Evolutionary conservation across 1,140 invertebrate species (phyloP).

Genomic region (Teleogryllus occipitalis): DNA sequence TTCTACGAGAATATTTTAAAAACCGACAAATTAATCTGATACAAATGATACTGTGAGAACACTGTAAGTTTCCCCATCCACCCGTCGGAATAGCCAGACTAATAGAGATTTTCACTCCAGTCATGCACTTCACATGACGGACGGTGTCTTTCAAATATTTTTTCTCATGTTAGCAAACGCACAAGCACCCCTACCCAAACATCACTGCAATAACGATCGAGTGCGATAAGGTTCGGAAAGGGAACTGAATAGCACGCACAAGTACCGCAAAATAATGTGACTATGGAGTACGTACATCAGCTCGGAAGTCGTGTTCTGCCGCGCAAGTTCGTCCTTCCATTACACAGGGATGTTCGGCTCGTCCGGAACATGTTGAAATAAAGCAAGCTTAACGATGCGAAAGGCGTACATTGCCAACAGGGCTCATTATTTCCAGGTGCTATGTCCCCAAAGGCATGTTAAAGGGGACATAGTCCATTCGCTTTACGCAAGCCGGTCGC

Average conservation of each 20-base stretch:
- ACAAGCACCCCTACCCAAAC: too few species aligned
- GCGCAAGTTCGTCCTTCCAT: neutral
- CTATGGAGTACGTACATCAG: neutral
- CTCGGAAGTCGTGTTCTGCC: neutral
- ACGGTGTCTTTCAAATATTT: too few species aligned
- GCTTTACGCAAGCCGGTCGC: neutral
- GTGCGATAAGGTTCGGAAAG: neutral
- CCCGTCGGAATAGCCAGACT: too few species aligned
- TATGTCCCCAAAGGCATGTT: conserved; percentile 3
- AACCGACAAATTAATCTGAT: too few species aligned
- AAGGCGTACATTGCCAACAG: neutral
- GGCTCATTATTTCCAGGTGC: conserved; percentile 3
- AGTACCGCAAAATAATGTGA: neutral
- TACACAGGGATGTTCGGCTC: neutral
- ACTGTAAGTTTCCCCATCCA: too few species aligned
- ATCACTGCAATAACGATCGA: too few species aligned
- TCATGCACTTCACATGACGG: too few species aligned
- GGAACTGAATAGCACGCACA: neutral
- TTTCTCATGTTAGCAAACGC: too few species aligned
- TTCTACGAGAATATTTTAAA: too few species aligned
- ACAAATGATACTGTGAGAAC: too few species aligned
- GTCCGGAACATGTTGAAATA: neutral
- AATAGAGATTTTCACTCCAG: too few species aligned
- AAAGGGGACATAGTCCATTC: neutral
- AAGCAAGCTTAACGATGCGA: conserved; percentile 3